Base-by-base conservation (phyloP, 2,113 vertebrate species). In the Puntigrus tetrazona region DNA sequence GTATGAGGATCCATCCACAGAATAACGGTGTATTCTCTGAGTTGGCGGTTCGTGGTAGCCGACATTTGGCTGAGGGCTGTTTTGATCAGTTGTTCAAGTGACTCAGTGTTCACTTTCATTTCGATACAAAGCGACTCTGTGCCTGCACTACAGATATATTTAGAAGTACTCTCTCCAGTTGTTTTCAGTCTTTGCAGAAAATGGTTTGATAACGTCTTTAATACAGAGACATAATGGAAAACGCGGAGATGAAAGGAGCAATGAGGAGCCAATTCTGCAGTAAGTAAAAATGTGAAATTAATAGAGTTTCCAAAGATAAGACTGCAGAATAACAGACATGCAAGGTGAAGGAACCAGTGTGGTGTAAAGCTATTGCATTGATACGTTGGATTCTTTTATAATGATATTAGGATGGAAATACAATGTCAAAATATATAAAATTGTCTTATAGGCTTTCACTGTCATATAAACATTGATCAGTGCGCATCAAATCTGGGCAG, bases 71-170 rank as follows among this genome's bases (percentile, higher is more conserved):
- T 45, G 22, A 27, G n/a, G 38, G 70, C n/a, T 45, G 70, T 73
- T 72, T 72, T 73, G 70, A 45, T 45, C 70, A 73, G 70, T 73
- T 73, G 38, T 73, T 72, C 36, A 72, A 72, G 36, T 43, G 36
- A 72, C 9, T 25, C 20, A 25, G 67, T 70, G 67, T 70, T 72
- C 69, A 43, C 20, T 43, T 72, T 43, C 10, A 43, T 72, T 43
- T 72, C 36, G 25, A 14, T 43, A 43, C 69, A 72, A 72, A 72
- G 22, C 43, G 69, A 41, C 11, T 43, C 22, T 43, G 11, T 72
- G 67, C 20, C 34, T 69, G 34, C 65, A n/a, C 20, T 38, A 22
- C 4, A 38, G 65, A 43, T 72, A 73, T 43, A 72, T 72, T 72
- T 72, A 73, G n/a, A 73, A 73, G 25, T 27, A 25, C n/a, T 41